These are phyloP conservation scores for Vicugna pacos DNA, from an alignment of 2,113 vertebrate species.

Conservation along the genomic window DNA sequence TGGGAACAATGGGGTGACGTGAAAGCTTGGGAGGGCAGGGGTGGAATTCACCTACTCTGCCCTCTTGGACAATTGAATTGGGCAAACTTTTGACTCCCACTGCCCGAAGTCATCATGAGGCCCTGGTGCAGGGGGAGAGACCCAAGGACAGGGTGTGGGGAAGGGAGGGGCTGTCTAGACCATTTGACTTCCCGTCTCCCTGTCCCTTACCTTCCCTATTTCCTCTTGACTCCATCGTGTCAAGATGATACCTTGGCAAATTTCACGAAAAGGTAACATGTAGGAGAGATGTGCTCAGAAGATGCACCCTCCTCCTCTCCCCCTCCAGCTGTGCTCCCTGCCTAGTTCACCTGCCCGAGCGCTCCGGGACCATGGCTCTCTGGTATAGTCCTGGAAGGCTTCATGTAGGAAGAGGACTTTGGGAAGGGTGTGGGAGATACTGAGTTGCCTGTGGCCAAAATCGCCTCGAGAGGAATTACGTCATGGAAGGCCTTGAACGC, in stretches of 20 bases:
- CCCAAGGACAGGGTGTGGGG: accelerated
- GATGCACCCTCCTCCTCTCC: accelerated
- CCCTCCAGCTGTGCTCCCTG: neutral
- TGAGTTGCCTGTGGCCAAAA: neutral
- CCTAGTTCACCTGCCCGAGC: accelerated
- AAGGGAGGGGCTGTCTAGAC: neutral
- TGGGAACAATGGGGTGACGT: neutral
- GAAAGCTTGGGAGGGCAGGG: no score
- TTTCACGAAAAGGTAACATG: neutral
- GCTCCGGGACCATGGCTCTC: neutral
- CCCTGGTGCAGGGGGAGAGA: neutral
- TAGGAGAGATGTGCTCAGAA: neutral
- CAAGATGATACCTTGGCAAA: neutral
- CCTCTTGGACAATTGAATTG: neutral
- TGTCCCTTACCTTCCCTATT: neutral
- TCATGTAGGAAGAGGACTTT: neutral
- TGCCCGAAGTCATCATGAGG: neutral
- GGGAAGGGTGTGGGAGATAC: neutral
- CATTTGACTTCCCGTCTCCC: neutral
- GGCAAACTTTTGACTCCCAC: neutral
- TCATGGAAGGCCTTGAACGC: neutral
- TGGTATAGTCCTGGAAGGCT: neutral
- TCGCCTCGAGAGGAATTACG: neutral
- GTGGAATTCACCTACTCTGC: neutral
- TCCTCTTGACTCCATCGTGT: neutral